These are phyloP conservation scores for Myrmophylax atrothorax DNA, from an alignment of 2,113 vertebrate species.

Conservation along the genomic window DNA sequence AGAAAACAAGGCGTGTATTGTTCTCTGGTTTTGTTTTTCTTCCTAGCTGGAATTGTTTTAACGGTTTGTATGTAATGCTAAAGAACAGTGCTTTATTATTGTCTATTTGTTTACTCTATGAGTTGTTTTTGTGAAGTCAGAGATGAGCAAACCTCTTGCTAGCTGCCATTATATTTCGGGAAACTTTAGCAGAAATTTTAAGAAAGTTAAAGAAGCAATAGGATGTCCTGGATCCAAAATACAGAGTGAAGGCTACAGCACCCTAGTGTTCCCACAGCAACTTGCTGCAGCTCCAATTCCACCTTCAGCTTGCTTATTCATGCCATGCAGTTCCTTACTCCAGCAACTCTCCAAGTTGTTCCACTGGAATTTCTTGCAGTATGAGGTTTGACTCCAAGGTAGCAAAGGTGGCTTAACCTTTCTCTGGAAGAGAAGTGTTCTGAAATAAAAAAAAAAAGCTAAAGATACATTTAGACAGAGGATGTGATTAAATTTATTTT, in stretches of 20 bases:
- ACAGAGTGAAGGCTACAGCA: background rate
- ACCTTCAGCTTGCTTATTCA: background rate
- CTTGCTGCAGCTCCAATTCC: background rate
- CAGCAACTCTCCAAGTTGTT: background rate
- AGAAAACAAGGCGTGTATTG: background rate
- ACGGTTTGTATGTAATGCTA: background rate
- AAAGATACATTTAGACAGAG: background rate
- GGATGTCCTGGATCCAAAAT: background rate
- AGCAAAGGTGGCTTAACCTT: background rate
- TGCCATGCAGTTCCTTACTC: background rate
- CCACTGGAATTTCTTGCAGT: slow-evolving; percentile 25
- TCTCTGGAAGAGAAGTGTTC: background rate
- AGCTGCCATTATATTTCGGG: background rate
- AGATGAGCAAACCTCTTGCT: too few relatives aligned
- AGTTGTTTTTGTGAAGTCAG: background rate
- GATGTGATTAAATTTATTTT: background rate
- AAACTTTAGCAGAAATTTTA: background rate
- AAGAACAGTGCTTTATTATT: background rate
- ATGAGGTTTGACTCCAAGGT: background rate
- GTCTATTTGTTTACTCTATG: background rate
- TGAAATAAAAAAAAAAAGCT: background rate
- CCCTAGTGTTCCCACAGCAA: background rate
- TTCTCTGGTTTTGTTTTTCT: background rate
- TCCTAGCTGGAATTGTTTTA: background rate
- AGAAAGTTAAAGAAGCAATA: background rate